Conservation (phyloP, 2,113 vertebrate genomes). For the Thryonomys swinderianus region DNA sequence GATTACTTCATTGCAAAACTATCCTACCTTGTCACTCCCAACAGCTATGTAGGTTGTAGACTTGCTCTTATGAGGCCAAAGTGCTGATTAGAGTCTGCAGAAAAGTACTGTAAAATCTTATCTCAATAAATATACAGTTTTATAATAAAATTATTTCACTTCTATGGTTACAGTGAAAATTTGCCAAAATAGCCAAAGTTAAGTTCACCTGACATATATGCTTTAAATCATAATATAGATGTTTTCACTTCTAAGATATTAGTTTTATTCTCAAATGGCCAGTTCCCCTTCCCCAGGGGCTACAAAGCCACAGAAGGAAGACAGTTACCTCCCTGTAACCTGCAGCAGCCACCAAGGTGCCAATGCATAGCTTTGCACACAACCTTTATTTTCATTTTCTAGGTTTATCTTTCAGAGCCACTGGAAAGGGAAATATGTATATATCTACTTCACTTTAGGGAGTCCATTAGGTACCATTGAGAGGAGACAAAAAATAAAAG, state of each 20-base stretch:
- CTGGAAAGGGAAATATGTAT: neutral
- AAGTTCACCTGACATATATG: neutral
- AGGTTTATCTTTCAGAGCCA: neutral
- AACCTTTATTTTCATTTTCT: neutral
- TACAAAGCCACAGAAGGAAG: neutral
- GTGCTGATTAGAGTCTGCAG: neutral
- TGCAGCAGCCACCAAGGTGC: neutral
- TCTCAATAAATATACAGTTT: neutral
- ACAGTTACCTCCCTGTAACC: neutral
- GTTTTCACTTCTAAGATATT: neutral
- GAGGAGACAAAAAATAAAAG: constrained; percentile 31
- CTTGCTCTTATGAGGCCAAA: neutral
- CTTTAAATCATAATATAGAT: neutral
- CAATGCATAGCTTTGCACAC: neutral
- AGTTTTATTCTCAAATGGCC: neutral
- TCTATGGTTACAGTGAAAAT: neutral
- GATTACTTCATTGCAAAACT: neutral
- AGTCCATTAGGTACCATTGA: neutral
- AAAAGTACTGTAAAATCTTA: neutral
- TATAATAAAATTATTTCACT: constrained; percentile 24
- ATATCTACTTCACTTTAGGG: constrained; percentile 6
- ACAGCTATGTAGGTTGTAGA: neutral
- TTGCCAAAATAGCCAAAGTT: neutral
- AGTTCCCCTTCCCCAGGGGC: neutral
- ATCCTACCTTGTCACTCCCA: no score